A percentile compares a stretch with the other conserved stretches of the same genome.
These are phyloP conservation scores for Agelas oroides DNA, from an alignment of 37 sponge, comb jelly and placozoan genomes.

Conservation along the genomic window DNA sequence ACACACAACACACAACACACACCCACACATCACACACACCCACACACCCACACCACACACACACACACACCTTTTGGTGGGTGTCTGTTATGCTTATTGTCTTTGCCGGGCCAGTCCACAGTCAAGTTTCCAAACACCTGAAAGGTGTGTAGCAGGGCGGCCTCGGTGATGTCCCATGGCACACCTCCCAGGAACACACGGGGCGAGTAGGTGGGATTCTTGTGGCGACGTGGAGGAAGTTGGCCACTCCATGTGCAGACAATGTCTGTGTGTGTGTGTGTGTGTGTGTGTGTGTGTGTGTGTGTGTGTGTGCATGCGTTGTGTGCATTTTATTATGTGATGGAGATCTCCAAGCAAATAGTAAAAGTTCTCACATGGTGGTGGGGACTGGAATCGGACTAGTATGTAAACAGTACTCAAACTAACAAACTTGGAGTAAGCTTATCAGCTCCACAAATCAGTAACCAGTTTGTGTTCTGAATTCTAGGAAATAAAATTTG, in stretches of 20 bases:
- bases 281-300: constrained; percentile 28
- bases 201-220: constrained; percentile 93
- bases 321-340: neutral
- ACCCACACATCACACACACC: neutral
- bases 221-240: constrained; percentile 86
- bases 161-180: constrained; percentile 99
- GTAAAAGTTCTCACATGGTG: no score
- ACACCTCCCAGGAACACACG: constrained; percentile 99
- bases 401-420: no score
- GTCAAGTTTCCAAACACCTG: constrained; percentile 81
- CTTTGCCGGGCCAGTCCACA: constrained; percentile 99
- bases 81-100: constrained; percentile 89
- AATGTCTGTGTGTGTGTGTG: constrained; percentile 56
- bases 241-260: constrained; percentile 98
- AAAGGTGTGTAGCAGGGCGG: constrained; percentile 80
- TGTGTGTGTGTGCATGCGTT: neutral
- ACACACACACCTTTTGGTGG: constrained; percentile 91
- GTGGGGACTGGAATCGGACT: no score
- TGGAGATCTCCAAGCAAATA: neutral
- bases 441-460: no score
- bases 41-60: neutral
- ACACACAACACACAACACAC: no score
- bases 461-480: no score
- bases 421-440: no score
- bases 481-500: no score